phyloP scores from a whole-genome alignment of 1,140 invertebrate genomes.

The Phthorimaea operculella region DNA sequence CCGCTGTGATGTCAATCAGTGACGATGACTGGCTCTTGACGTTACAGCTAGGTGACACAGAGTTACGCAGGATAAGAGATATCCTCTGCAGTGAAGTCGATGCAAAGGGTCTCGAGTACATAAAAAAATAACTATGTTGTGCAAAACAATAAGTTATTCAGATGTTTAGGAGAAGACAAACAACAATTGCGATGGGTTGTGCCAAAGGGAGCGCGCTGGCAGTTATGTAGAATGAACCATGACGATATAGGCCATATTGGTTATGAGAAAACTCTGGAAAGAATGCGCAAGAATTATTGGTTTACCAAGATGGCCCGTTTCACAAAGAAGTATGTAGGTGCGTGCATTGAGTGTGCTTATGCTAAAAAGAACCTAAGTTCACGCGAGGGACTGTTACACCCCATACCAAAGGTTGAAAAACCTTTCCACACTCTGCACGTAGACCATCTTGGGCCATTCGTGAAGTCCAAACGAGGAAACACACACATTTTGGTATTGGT shows the following conservation, averaged over 20 bases:
- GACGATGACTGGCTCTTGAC: not conserved
- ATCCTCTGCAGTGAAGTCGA: not conserved
- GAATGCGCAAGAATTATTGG: not conserved
- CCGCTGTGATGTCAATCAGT: not conserved
- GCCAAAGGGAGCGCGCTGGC: not conserved
- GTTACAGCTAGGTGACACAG: not conserved
- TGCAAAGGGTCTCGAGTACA: not conserved
- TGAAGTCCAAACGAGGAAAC: no score
- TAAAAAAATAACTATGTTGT: constrained; percentile 4
- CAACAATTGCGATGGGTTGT: not conserved
- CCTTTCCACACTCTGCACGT: no score
- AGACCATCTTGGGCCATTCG: no score
- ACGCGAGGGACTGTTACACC: no score
- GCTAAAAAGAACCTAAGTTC: no score
- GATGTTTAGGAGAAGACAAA: not conserved
- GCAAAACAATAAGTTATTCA: constrained; percentile 13
- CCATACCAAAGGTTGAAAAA: no score
- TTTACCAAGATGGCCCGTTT: not conserved
- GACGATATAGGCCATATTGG: not conserved
- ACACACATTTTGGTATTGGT: no score
- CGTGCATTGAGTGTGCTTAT: no score
- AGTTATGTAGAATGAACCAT: not conserved
- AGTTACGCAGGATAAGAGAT: not conserved
- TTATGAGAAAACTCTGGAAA: not conserved
- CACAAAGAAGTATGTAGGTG: not conserved